Conservation (phyloP, 2,888 invertebrate genomes). For the Nephrotoma appendiculata region DNA sequence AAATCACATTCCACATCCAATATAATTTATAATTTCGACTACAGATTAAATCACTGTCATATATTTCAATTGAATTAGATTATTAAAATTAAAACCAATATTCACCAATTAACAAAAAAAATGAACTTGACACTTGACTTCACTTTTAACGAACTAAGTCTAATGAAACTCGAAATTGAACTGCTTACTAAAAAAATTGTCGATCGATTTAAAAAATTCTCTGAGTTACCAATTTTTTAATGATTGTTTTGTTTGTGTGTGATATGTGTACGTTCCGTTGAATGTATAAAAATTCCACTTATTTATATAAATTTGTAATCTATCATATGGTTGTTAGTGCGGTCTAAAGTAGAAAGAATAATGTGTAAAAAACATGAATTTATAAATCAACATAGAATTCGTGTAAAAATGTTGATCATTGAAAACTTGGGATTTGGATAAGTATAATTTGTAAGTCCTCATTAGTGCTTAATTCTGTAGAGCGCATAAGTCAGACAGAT, state of each 20-base stretch:
- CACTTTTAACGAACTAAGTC: background rate
- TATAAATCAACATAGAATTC: too few relatives aligned
- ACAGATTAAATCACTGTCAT: background rate
- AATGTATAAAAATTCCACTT: background rate
- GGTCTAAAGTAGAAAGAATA: background rate
- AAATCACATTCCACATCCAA: background rate
- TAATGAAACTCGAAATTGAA: background rate
- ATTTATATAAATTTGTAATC: background rate
- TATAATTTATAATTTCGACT: background rate
- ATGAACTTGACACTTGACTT: background rate
- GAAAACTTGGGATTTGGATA: too few relatives aligned
- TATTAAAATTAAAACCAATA: background rate
- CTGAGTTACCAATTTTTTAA: background rate
- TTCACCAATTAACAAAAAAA: background rate
- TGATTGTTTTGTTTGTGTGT: background rate
- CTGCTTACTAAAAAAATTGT: background rate
- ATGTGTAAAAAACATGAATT: too few relatives aligned
- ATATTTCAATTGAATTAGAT: background rate
- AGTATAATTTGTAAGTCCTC: too few relatives aligned
- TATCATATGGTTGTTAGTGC: background rate
- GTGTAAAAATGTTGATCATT: too few relatives aligned
- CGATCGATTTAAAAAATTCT: background rate
- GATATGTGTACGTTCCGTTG: background rate
- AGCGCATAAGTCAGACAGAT: too few relatives aligned
- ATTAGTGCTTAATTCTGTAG: too few relatives aligned